phyloP scores from a whole-genome alignment of 2,113 vertebrate genomes.

The Apodemus sylvaticus region DNA sequence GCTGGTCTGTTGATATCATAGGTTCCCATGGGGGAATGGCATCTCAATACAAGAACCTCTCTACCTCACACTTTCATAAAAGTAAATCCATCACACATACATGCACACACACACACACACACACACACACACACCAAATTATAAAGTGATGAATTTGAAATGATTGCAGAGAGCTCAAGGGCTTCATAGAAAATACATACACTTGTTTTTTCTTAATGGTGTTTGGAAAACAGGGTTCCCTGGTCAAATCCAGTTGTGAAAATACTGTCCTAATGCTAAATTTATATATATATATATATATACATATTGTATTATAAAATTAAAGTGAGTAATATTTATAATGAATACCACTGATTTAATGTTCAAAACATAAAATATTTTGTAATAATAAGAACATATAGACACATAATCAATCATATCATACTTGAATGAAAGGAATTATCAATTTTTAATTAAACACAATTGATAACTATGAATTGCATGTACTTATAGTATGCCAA shows the following conservation, averaged over 20 bases:
- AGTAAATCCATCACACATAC: background rate
- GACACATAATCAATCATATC: background rate
- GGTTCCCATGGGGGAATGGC: background rate
- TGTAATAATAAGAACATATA: background rate
- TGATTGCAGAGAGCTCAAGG: background rate
- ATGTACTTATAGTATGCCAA: background rate
- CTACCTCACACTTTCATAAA: background rate
- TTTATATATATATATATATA: too few species aligned
- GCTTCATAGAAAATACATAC: constrained; percentile 15
- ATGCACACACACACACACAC: background rate
- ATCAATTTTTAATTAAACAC: background rate
- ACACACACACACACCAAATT: too few species aligned
- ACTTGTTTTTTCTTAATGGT: background rate
- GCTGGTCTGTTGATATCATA: background rate
- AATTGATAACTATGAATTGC: background rate
- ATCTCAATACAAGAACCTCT: background rate
- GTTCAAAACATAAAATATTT: background rate
- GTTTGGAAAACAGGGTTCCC: background rate
- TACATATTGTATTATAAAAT: background rate
- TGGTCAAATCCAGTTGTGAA: background rate
- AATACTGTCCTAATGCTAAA: background rate
- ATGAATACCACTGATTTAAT: background rate
- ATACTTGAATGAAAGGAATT: background rate
- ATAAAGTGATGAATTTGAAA: background rate
- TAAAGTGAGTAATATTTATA: background rate